phyloP scores from a whole-genome alignment of 2,797 vertebrate genomes.

The Xenopus petersii region DNA sequence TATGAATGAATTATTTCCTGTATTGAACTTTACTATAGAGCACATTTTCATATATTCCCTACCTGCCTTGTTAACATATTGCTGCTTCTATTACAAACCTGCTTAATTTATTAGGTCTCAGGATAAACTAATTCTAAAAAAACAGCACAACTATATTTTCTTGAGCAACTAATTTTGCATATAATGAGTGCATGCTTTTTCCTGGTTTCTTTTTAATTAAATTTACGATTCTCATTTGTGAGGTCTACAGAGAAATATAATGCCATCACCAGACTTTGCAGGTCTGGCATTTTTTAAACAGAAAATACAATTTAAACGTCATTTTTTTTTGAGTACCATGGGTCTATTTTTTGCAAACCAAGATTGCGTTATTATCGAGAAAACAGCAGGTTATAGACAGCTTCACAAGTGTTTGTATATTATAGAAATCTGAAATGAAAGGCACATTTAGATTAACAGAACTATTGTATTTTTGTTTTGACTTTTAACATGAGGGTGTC shows the following conservation, averaged over 20 bases:
- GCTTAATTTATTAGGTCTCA: slow-evolving; percentile 37
- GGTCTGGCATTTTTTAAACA: background rate
- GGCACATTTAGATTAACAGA: too few relatives aligned
- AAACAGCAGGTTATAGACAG: too few relatives aligned
- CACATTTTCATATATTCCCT: background rate
- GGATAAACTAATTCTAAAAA: slow-evolving; percentile 45
- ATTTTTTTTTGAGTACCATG: too few relatives aligned
- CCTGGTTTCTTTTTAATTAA: slow-evolving; percentile 38
- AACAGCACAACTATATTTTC: slow-evolving; percentile 35
- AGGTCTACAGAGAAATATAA: slow-evolving; percentile 27
- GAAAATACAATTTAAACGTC: too few relatives aligned
- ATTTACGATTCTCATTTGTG: slow-evolving; percentile 19
- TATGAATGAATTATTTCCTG: too few relatives aligned
- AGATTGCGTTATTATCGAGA: too few relatives aligned
- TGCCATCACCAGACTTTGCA: slow-evolving; percentile 2
- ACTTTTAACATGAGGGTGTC: too few relatives aligned
- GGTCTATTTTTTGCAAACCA: too few relatives aligned
- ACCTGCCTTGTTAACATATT: slow-evolving; percentile 11
- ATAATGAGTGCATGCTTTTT: slow-evolving; percentile 30
- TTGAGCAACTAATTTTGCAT: slow-evolving; percentile 40
- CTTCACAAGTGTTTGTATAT: too few relatives aligned
- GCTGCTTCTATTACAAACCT: slow-evolving; percentile 22
- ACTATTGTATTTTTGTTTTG: too few relatives aligned
- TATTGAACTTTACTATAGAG: too few relatives aligned
- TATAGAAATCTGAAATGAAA: too few relatives aligned